Evolutionary conservation across 2,113 vertebrate genomes (phyloP), one percentile per base, ranked within the genome.

Genomic region (Emberiza fucata): DNA sequence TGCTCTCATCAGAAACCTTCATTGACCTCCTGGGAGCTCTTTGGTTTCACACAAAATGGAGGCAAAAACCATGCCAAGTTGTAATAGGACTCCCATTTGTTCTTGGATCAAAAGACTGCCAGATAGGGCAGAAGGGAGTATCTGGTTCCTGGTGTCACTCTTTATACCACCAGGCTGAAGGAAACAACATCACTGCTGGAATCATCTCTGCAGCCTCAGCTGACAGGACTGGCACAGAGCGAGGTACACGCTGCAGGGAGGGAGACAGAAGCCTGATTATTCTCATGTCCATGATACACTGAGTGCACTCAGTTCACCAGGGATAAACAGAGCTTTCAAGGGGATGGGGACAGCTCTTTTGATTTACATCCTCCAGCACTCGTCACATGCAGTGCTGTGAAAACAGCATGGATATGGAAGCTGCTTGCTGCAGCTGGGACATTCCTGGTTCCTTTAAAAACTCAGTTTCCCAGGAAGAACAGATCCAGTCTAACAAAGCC

Each of bases 271-370:
- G 61, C 79, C 79, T 63, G 44, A 94, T 96, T 96, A 86, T 97
- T 83, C 88, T 78, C 47, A 4, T 40, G 56, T 51, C 56, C 23
- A 4, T 27, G 79, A 81, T 59, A 66, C 87, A 90, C 70, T 94
- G 87, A 86, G 72, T 33, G 40, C 45, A 44, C 94, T 90, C 94
- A 92, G 81, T 90, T 94, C 59, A 60, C 14, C 44, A 40, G 72
- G 81, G 50, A 94, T 94, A 96, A 95, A 71, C 85, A 92, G 87
- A 96, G 82, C 93, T 96, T 92, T 93, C 79, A 94, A n/a, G 70
- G 73, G 71, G 51, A 45, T 65, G 68, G 66, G 81, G 35, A 88
- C 76, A 94, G 86, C 81, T 82, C 89, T 48, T 94, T 88, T 94
- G 88, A 92, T 83, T 95, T 95, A 88, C 48, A 66, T 90, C 88